Evolutionary conservation across 2,888 invertebrate species (phyloP), one percentile per base, ranked within the genome.

Genomic region (Unio delphinus): DNA sequence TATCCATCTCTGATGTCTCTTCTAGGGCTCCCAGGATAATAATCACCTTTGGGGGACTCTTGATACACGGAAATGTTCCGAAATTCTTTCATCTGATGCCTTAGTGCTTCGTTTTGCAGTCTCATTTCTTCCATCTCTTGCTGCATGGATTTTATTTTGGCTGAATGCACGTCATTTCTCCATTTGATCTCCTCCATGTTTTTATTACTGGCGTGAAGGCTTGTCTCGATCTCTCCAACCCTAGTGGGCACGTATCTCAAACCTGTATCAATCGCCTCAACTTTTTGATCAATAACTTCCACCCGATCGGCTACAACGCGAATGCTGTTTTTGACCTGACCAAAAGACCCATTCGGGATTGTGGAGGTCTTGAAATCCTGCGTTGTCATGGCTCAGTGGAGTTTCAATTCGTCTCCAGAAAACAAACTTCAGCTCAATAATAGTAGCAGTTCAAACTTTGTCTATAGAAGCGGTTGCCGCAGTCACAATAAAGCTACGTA

Each of bases 91-190:
- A 23, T 26, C 59, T 59, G 23, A 23, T 26, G 23, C 26, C 26
- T 26, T 59, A 23, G 8, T 26, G 11, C 18, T 11, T 73, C 76
- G 56, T 69, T 72, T 59, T 73, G 65, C 5, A 68, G 63, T 56
- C 73, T 69, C 61, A 71, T 68, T 55, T 71, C 61, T 30, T 67
- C 63, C 28, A 73, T 55, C 56, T 76, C 76, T 64, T 73, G 65
- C 45, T 71, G 65, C 20, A 73, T 26, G 26, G 68, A 55, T 20
- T 68, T 64, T 56, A 73, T 64, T 61, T 67, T 69, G 3, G 63
- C 69, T 2, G 73, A 73, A 28, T 76, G 71, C 7, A 71, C 57
- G 17, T 64, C 45, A 61, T 72, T 73, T 58, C 67, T 67, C 34
- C 68, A 30, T 45, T 71, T 69, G 18, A 73, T 60, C 1, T 66